phyloP scores from a whole-genome alignment of 2,797 vertebrate species.

The Parauchenoglanis punctatus region DNA sequence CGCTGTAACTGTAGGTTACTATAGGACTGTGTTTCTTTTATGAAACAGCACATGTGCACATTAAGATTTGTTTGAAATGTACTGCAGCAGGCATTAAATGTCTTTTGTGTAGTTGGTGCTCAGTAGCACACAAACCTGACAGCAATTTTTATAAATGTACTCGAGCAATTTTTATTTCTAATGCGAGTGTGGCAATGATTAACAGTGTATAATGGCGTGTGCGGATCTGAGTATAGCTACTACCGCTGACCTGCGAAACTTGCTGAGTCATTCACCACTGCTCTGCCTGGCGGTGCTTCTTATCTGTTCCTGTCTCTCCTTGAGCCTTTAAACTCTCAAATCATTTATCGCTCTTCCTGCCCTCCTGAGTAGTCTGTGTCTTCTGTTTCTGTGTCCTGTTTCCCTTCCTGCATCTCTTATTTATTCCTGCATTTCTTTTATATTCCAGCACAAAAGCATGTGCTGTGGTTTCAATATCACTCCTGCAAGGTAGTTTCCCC shows the following conservation, averaged over 20 bases:
- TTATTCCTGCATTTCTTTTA: not conserved
- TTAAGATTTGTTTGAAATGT: not conserved
- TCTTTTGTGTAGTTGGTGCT: not conserved
- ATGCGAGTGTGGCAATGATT: conserved; percentile 47
- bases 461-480: not conserved
- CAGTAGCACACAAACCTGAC: not conserved
- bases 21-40: not conserved
- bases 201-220: not conserved
- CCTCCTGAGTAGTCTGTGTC: not conserved
- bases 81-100: not conserved
- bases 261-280: conserved; percentile 71
- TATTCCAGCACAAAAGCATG: not conserved
- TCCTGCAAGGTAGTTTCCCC: not conserved
- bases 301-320: conserved; percentile 8
- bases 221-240: not conserved
- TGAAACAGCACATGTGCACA: not conserved
- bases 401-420: not conserved
- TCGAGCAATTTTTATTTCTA: not conserved
- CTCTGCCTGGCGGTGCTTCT: conserved; percentile 48
- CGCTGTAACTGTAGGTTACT: not conserved
- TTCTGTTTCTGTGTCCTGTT: not conserved
- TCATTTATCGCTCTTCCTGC: not conserved
- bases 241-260: conserved; percentile 37
- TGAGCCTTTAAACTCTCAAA: conserved; percentile 9
- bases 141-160: not conserved